These are phyloP conservation scores for Acleris cristana DNA, from an alignment of 2,888 invertebrate species.

Conservation along the genomic window DNA sequence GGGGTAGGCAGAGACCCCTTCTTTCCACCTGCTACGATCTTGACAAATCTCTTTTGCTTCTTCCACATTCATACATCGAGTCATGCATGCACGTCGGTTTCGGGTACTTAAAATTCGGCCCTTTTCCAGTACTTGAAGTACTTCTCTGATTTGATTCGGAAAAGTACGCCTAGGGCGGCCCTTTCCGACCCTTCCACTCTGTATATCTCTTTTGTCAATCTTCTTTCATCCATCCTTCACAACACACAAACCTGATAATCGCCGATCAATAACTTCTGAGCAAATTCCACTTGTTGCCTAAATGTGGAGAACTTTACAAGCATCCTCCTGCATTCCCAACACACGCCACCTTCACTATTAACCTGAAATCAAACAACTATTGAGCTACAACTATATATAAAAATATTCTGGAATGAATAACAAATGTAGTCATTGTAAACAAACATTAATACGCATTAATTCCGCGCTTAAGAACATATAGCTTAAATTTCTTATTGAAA, in stretches of 20 bases:
- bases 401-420: neutral
- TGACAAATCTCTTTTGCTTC: too few relatives aligned
- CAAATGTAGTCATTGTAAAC: neutral
- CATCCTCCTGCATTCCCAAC: conserved; percentile 59
- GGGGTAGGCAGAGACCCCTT: too few relatives aligned
- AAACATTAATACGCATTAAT: conserved; percentile 13
- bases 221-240: too few relatives aligned
- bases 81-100: too few relatives aligned
- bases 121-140: too few relatives aligned
- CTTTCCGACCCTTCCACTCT: too few relatives aligned
- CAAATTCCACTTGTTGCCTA: conserved; percentile 46
- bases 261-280: conserved; percentile 43
- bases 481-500: conserved; percentile 8
- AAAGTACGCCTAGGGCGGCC: too few relatives aligned
- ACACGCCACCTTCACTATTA: conserved; percentile 44
- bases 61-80: too few relatives aligned
- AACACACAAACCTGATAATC: conserved; percentile 20
- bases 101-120: too few relatives aligned
- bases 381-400: neutral
- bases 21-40: too few relatives aligned
- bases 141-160: too few relatives aligned
- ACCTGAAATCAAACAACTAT: conserved; percentile 44
- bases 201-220: too few relatives aligned
- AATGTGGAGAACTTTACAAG: conserved; percentile 53
- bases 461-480: conserved; percentile 2